A percentile compares a stretch with the other conserved stretches of the same genome.
Evolutionary conservation across 2,113 vertebrate genomes (phyloP).

Genomic region (Gasterosteus nipponicus): DNA sequence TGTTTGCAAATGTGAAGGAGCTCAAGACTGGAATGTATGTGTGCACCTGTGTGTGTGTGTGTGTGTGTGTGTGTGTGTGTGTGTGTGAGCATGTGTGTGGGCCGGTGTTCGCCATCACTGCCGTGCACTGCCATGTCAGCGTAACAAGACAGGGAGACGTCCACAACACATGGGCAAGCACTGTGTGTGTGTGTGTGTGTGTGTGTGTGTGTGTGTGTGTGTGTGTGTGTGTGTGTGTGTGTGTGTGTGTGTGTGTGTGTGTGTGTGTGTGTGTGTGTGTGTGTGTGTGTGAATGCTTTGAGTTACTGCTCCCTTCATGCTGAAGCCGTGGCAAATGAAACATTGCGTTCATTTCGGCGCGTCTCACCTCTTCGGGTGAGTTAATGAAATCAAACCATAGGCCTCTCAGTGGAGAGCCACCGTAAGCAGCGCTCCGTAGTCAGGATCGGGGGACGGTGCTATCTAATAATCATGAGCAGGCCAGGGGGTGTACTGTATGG

Average conservation of each 20-base stretch:
- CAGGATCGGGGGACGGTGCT: slow-evolving; percentile 67
- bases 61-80: slow-evolving; percentile 34
- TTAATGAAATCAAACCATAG: slow-evolving; percentile 76
- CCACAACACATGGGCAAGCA: slow-evolving; percentile 13
- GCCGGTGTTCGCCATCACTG: slow-evolving; percentile 55
- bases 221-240: background rate
- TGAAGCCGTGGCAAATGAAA: slow-evolving; percentile 68
- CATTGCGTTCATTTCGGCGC: slow-evolving; percentile 72
- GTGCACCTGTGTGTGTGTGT: slow-evolving; percentile 35
- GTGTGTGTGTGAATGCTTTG: slow-evolving; percentile 15
- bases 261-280: too few species aligned
- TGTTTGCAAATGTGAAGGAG: slow-evolving; percentile 12
- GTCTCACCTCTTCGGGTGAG: slow-evolving; percentile 65
- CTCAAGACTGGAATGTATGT: slow-evolving; percentile 27
- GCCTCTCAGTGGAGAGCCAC: slow-evolving; percentile 75
- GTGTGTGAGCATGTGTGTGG: slow-evolving; percentile 35
- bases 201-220: too few species aligned
- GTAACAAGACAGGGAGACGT: slow-evolving; percentile 67
- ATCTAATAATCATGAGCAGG: slow-evolving; percentile 76
- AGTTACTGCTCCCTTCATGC: slow-evolving; percentile 39
- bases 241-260: background rate
- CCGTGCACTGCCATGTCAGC: slow-evolving; percentile 65
- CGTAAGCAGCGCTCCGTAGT: slow-evolving; percentile 61
- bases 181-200: background rate
- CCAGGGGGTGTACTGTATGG: slow-evolving; percentile 71